Percentiles rank a stretch among this genome's conserved stretches.
phyloP scores from a whole-genome alignment of 2,888 invertebrate species.

The Hoplodrina ambigua region DNA sequence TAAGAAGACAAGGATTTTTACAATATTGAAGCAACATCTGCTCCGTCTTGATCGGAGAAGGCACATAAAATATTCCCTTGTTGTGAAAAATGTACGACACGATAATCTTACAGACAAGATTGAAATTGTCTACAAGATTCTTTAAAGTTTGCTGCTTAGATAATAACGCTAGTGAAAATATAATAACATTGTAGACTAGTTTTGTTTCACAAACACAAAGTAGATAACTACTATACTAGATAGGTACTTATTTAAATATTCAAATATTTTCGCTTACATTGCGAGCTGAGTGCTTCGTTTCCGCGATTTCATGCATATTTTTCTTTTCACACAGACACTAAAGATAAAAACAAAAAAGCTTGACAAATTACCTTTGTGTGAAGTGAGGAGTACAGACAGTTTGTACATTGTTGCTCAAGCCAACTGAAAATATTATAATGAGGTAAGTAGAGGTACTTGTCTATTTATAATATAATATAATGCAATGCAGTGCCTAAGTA shows the following conservation, averaged over 20 bases:
- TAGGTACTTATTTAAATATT: neutral
- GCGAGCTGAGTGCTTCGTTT: slow-evolving; percentile 19
- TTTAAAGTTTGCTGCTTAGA: slow-evolving; percentile 2
- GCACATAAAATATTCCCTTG: slow-evolving; percentile 22
- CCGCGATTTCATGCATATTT: slow-evolving; percentile 16
- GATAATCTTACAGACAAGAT: slow-evolving; percentile 14
- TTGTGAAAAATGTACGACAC: slow-evolving; percentile 30
- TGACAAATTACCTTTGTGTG: neutral
- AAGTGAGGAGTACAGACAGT: neutral
- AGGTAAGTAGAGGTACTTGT: too few relatives aligned
- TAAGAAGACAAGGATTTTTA: slow-evolving; percentile 33
- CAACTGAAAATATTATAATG: too few relatives aligned
- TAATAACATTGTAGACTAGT: neutral
- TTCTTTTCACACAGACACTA: slow-evolving; percentile 21
- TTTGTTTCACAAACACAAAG: neutral
- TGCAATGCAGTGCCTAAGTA: too few relatives aligned
- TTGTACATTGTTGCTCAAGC: slow-evolving; percentile 6
- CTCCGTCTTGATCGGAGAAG: slow-evolving; percentile 9
- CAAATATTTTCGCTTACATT: slow-evolving; percentile 7
- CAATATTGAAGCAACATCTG: slow-evolving; percentile 39
- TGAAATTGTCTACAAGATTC: slow-evolving; percentile 18
- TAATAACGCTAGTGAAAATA: slow-evolving; percentile 6
- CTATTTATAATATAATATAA: too few relatives aligned
- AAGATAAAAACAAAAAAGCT: slow-evolving; percentile 8
- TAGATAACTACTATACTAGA: neutral